Conservation (phyloP, 1,140 invertebrate genomes). For the Saccostrea echinata region DNA sequence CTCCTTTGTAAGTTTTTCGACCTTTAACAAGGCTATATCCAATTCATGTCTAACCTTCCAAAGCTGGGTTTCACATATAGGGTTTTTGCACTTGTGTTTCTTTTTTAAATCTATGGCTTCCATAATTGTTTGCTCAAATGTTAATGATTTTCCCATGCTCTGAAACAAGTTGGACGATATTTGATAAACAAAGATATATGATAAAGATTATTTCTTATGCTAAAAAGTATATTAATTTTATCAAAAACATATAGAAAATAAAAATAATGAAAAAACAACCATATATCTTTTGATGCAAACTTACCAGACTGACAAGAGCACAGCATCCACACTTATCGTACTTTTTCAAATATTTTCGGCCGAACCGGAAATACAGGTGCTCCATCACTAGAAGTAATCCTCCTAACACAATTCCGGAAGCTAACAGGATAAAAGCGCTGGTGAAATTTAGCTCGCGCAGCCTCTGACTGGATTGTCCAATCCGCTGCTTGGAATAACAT, state of each 20-base stretch:
- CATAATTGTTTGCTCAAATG: constrained; percentile 92
- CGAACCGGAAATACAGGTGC: constrained; percentile 96
- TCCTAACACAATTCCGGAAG: constrained; percentile 94
- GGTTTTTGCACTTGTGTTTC: constrained; percentile 87
- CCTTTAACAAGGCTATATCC: constrained; percentile 90
- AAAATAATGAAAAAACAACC: too few species aligned
- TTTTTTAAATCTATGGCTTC: constrained; percentile 87
- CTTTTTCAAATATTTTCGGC: constrained; percentile 91
- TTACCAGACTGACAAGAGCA: constrained; percentile 92
- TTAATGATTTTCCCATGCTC: constrained; percentile 90
- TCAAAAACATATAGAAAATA: neutral
- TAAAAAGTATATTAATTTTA: neutral
- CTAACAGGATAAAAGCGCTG: constrained; percentile 94
- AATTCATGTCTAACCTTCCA: constrained; percentile 95
- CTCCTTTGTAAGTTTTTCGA: constrained; percentile 89
- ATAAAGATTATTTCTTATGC: neutral
- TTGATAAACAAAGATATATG: neutral
- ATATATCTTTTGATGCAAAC: constrained; percentile 23
- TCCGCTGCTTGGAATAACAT: constrained; percentile 87
- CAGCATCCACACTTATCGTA: constrained; percentile 93
- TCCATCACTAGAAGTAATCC: constrained; percentile 92
- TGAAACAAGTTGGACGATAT: constrained; percentile 69
- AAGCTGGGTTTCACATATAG: constrained; percentile 84
- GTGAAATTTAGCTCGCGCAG: constrained; percentile 98
- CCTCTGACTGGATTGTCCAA: constrained; percentile 85